Percentiles rank a stretch among this genome's conserved stretches.
Evolutionary conservation across 2,797 vertebrate genomes (phyloP).

Genomic region (Podargus strigoides): DNA sequence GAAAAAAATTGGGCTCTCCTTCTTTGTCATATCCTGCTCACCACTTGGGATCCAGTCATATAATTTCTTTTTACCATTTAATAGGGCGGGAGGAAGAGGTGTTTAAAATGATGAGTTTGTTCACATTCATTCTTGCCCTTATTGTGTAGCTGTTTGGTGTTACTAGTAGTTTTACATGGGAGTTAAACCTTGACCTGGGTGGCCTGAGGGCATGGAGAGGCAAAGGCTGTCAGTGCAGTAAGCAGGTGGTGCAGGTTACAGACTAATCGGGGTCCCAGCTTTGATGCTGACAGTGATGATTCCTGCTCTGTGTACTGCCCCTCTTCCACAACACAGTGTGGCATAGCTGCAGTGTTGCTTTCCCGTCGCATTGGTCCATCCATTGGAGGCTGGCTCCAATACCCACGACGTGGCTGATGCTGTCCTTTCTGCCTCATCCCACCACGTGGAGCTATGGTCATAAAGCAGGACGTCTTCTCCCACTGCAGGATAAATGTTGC

Average conservation of each 20-base stretch:
- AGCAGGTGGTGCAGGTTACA: not conserved
- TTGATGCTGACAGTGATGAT: not conserved
- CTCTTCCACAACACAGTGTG: not conserved
- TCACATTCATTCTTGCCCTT: fast-evolving
- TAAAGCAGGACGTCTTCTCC: not conserved
- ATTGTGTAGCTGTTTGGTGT: not conserved
- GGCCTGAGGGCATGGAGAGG: fast-evolving
- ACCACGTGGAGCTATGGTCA: fast-evolving
- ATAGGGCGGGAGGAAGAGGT: fast-evolving
- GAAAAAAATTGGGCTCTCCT: not conserved
- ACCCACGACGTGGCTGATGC: fast-evolving
- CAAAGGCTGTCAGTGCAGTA: not conserved
- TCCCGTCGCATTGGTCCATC: not conserved
- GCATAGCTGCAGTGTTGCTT: not conserved
- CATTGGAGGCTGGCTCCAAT: not conserved
- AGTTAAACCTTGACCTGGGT: not conserved
- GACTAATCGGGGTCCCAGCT: not conserved
- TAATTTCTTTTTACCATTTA: not conserved
- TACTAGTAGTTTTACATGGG: not conserved
- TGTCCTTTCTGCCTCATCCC: not conserved
- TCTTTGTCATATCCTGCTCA: not conserved
- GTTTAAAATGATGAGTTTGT: not conserved
- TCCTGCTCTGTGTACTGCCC: fast-evolving
- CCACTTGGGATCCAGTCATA: not conserved
- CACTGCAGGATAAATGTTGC: not conserved